Conservation (phyloP, 2,888 invertebrate genomes). For the Cheilosia soror region DNA sequence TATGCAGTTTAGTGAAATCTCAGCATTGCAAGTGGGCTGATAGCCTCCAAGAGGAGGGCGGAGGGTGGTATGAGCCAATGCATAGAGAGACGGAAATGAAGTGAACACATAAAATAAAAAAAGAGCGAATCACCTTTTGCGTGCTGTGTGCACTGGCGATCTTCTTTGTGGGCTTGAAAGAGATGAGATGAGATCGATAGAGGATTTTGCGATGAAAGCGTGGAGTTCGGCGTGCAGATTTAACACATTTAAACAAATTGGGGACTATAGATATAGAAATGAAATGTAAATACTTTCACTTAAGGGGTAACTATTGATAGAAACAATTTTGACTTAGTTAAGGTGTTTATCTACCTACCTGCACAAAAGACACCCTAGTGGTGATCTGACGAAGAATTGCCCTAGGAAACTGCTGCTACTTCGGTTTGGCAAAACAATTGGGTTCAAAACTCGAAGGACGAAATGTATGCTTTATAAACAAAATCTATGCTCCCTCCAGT, state of each 20-base stretch:
- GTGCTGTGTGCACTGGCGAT: constrained; percentile 59
- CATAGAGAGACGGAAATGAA: constrained; percentile 71
- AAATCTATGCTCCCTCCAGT: too few relatives aligned
- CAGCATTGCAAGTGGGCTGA: constrained; percentile 56
- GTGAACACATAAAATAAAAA: constrained; percentile 72
- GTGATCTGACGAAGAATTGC: too few relatives aligned
- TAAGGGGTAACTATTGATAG: too few relatives aligned
- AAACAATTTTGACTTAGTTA: too few relatives aligned
- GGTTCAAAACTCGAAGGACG: too few relatives aligned
- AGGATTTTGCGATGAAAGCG: constrained; percentile 45
- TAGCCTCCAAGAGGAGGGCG: background rate
- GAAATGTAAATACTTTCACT: too few relatives aligned
- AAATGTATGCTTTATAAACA: too few relatives aligned
- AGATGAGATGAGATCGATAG: constrained; percentile 68
- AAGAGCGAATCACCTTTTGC: constrained; percentile 72
- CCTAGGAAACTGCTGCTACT: too few relatives aligned
- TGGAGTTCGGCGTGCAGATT: constrained; percentile 20
- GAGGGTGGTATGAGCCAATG: constrained; percentile 25
- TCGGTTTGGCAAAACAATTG: too few relatives aligned
- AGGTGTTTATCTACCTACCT: too few relatives aligned
- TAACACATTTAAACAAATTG: constrained; percentile 27
- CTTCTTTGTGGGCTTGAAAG: constrained; percentile 68
- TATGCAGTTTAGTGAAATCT: constrained; percentile 71
- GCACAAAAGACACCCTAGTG: too few relatives aligned
- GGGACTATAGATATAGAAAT: too few relatives aligned